phyloP scores from a whole-genome alignment of 2,797 vertebrate genomes.

The Merluccius polli region DNA sequence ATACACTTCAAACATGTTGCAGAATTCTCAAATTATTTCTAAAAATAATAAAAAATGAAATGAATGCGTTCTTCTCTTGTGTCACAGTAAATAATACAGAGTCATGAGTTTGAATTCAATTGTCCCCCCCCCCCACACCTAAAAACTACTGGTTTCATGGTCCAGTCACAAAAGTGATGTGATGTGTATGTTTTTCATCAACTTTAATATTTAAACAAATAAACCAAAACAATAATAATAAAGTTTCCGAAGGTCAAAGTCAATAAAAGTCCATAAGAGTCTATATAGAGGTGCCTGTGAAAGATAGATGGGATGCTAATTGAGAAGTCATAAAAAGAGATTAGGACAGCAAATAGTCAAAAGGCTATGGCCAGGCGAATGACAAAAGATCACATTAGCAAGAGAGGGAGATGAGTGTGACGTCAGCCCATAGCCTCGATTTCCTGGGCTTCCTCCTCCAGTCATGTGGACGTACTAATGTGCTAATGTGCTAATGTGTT shows the following conservation, averaged over 20 bases:
- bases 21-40: background rate
- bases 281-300: background rate
- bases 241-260: conserved; percentile 29
- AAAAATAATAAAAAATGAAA: background rate
- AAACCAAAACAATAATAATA: background rate
- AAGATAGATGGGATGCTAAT: background rate
- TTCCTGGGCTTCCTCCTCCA: conserved; percentile 4
- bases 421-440: conserved; percentile 21
- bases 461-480: conserved; percentile 7
- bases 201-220: too few relatives aligned
- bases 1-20: background rate
- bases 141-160: too few relatives aligned
- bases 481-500: background rate
- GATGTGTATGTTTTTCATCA: too few relatives aligned
- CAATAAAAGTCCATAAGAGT: conserved; percentile 9
- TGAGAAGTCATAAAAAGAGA: conserved; percentile 19
- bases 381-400: conserved; percentile 27
- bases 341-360: conserved; percentile 10
- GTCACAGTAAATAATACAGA: background rate
- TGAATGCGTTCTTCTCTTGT: background rate
- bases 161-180: too few relatives aligned
- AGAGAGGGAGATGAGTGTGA: conserved; percentile 24
- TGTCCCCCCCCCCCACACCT: too few relatives aligned
- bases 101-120: background rate
- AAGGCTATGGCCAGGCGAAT: conserved; percentile 18